Evolutionary conservation across 2,888 invertebrate genomes (phyloP), one percentile per base, ranked within the genome.

Genomic region (Orthonevra nobilis): DNA sequence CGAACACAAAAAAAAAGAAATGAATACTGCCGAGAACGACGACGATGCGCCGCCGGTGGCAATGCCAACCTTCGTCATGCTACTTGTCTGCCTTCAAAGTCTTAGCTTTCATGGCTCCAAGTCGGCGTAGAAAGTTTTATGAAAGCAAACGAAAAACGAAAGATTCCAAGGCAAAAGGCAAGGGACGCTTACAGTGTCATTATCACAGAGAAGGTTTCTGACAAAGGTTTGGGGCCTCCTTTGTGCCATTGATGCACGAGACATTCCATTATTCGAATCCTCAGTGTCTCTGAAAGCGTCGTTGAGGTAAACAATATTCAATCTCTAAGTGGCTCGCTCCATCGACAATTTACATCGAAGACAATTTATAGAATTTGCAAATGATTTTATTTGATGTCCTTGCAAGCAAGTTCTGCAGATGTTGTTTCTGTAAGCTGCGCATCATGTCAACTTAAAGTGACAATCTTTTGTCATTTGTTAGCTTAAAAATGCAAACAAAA

Each of bases 41-140:
- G 7, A n/a, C 15, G 44, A 15, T n/a, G n/a, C 23, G 10, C 14
- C 10, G 23, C 15, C 52, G 34, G 3, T 14, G 10, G 9, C 10
- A 15, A 26, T 14, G 26, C 26, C 52, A 42, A 54, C 52, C 64
- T 64, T 23, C 34, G 42, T 54, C 42, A 15, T 46, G 15, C 32
- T 40, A 14, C 44, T 34, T 10, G n/a, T 20, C n/a, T 17, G 28
- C 19, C 12, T 44, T 38, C 17, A 19, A 19, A 14, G 10, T 40
- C 42, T 56, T 42, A 52, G 42, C 44, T 36, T 14, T 34, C 56
- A 44, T 36, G 66, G 36, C 38, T 66, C 36, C 44, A 66, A 66
- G 46, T 66, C 36, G 40, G 46, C 46, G 46, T n/a, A n/a, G n/a
- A n/a, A n/a, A n/a, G n/a, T n/a, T n/a, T n/a, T 32, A 23, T 44